Evolutionary conservation across 1,140 invertebrate species (phyloP).

Genomic region (Harlomillsia oculata): DNA sequence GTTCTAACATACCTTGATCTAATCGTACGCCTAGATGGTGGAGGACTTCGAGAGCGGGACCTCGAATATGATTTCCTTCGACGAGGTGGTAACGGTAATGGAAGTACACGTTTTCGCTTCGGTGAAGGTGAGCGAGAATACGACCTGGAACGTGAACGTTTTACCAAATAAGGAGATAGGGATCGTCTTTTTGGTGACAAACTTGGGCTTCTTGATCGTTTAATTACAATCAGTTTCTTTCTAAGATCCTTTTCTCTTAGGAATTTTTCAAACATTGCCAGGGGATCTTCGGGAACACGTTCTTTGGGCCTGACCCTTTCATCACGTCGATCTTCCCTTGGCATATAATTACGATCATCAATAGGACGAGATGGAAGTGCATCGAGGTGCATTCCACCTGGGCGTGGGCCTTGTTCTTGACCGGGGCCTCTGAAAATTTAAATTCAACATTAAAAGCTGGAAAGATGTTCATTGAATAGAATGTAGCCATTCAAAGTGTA

Average conservation of each 20-base stretch:
- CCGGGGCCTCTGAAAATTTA: background rate
- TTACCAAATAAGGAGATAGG: constrained; percentile 36
- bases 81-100: constrained; percentile 12
- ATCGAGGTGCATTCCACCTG: background rate
- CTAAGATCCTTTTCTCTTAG: constrained; percentile 70
- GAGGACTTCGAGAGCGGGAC: constrained; percentile 37
- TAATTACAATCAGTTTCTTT: constrained; percentile 39
- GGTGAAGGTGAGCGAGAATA: constrained; percentile 35
- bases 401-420: background rate
- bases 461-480: background rate
- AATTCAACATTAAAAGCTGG: background rate
- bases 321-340: constrained; percentile 11
- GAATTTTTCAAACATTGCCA: constrained; percentile 75
- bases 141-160: constrained; percentile 37
- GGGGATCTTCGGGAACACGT: constrained; percentile 65
- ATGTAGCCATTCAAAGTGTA: background rate
- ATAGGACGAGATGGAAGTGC: background rate
- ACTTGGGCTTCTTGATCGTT: constrained; percentile 27
- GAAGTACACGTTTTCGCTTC: constrained; percentile 28
- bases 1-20: constrained; percentile 30
- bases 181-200: constrained; percentile 36
- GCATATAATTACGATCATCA: background rate
- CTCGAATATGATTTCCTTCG: constrained; percentile 37
- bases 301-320: constrained; percentile 6
- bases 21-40: constrained; percentile 24